Evolutionary conservation across 2,888 invertebrate genomes (phyloP).

Genomic region (Drosophila subsilvestris): DNA sequence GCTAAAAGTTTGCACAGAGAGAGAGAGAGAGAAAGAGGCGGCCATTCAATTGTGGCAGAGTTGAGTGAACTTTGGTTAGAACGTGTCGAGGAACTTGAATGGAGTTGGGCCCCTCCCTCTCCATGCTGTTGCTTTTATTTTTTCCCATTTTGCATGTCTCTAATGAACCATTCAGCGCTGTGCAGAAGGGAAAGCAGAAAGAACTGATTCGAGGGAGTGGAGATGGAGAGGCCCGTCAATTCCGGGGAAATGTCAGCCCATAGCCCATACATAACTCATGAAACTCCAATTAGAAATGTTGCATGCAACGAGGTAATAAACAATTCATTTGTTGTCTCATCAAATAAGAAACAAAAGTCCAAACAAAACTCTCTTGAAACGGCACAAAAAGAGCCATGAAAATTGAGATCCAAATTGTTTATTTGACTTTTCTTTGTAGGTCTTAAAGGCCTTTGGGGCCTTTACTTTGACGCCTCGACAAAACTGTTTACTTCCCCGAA

Average conservation of each 20-base stretch:
- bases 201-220: conserved; percentile 42
- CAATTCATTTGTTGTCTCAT: conserved; percentile 73
- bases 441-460: conserved; percentile 3
- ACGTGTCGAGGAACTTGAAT: conserved; percentile 55
- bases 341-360: conserved; percentile 34
- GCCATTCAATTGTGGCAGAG: conserved; percentile 41
- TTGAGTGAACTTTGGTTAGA: conserved; percentile 64
- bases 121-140: conserved; percentile 30
- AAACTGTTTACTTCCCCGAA: conserved; percentile 61
- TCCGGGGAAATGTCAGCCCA: conserved; percentile 61
- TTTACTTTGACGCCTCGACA: conserved; percentile 54
- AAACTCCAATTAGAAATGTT: conserved; percentile 51
- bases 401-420: conserved; percentile 34
- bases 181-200: background rate
- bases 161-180: conserved; percentile 67
- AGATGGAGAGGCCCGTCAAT: conserved; percentile 15
- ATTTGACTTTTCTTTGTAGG: conserved; percentile 28
- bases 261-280: conserved; percentile 43
- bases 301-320: conserved; percentile 62
- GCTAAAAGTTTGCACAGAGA: conserved; percentile 51
- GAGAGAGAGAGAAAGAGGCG: conserved; percentile 2
- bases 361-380: conserved; percentile 45
- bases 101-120: conserved; percentile 1
- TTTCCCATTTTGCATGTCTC: conserved; percentile 66
- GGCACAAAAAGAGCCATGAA: conserved; percentile 5